phyloP scores from a whole-genome alignment of 2,888 invertebrate genomes.

The Drosophila lutescens region DNA sequence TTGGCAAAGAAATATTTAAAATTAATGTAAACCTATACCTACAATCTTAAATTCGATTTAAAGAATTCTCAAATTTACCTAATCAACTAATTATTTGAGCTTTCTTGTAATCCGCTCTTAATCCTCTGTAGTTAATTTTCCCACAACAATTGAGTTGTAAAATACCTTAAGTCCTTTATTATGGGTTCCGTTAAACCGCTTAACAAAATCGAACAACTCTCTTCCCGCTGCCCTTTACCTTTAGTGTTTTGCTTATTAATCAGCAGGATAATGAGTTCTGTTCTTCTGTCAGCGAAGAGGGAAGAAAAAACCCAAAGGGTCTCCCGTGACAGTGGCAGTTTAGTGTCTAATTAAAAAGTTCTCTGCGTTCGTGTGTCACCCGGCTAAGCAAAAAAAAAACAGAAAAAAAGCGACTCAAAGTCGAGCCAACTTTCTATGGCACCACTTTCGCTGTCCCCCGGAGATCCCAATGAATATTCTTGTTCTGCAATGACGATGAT shows the following conservation, averaged over 20 bases:
- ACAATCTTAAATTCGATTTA: neutral
- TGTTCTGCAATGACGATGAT: slow-evolving; percentile 66
- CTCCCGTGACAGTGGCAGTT: slow-evolving; percentile 46
- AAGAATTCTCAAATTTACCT: neutral
- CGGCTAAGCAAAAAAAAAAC: slow-evolving; percentile 13
- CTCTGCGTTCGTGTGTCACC: slow-evolving; percentile 45
- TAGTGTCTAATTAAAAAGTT: slow-evolving; percentile 43
- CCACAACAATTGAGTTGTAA: neutral
- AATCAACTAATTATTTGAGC: neutral
- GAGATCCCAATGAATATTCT: slow-evolving; percentile 60
- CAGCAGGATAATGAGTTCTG: slow-evolving; percentile 44
- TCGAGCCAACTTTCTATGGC: slow-evolving; percentile 73
- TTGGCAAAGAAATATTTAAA: too few relatives aligned
- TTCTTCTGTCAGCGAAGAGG: slow-evolving; percentile 1
- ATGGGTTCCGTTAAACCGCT: neutral
- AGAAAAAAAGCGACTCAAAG: slow-evolving; percentile 5
- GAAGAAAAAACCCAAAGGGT: slow-evolving; percentile 6
- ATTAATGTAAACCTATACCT: too few relatives aligned
- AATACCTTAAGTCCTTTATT: neutral
- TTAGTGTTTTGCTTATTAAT: slow-evolving; percentile 39
- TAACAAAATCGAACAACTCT: neutral
- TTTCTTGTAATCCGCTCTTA: neutral
- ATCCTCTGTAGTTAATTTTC: neutral
- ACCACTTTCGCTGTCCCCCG: slow-evolving; percentile 72
- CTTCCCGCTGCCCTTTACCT: neutral